phyloP scores from a whole-genome alignment of 2,113 vertebrate species.

The Rhadina sibilatrix region DNA sequence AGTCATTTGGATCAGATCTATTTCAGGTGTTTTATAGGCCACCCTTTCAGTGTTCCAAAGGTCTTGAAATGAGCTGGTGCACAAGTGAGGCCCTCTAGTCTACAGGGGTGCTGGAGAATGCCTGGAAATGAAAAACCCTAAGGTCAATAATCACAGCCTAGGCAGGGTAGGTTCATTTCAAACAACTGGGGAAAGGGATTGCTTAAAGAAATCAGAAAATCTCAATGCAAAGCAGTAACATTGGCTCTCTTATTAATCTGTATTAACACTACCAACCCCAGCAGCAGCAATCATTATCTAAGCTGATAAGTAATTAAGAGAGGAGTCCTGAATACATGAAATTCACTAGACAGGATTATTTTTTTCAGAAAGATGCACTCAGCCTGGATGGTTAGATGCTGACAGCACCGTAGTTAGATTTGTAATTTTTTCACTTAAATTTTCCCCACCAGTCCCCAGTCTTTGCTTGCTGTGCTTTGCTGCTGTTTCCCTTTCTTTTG shows the following conservation, averaged over 20 bases:
- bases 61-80: background rate
- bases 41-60: background rate
- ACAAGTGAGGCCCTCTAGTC: background rate
- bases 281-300: background rate
- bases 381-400: background rate
- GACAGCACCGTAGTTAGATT: background rate
- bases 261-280: background rate
- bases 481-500: background rate
- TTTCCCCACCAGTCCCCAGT: rapidly evolving
- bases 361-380: background rate
- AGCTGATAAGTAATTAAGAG: background rate
- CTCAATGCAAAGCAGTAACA: background rate
- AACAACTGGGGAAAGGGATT: background rate
- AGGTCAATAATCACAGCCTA: background rate
- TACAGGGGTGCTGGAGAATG: background rate
- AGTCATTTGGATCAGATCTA: background rate
- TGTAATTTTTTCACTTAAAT: background rate
- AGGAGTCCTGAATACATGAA: background rate
- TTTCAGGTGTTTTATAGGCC: background rate
- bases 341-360: background rate
- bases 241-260: background rate
- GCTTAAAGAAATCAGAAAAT: background rate
- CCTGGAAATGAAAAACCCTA: background rate
- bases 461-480: background rate
- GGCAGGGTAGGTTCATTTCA: background rate